Evolutionary conservation across 2,888 invertebrate species (phyloP), one percentile per base, ranked within the genome.

Genomic region (Antheraea assamensis): DNA sequence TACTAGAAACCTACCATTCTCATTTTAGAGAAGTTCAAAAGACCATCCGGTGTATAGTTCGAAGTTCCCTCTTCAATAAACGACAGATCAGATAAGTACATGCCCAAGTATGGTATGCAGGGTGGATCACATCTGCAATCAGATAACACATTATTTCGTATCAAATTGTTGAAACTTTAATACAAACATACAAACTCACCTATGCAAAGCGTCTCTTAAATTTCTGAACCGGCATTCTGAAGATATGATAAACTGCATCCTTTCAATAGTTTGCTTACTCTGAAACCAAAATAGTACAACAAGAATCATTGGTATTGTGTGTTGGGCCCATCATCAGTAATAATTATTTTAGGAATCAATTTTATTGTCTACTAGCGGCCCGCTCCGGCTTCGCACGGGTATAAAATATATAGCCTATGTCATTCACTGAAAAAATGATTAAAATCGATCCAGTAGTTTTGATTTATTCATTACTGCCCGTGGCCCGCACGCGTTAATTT

Each of bases 31-130:
- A 98, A 98, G 87, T 98, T 98, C 70, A 98, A 95, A 24, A 98
- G 95, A 73, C 97, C 97, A 78, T 98, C 98, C 3, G 98, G 97
- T 0, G 98, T 98, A 87, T 97, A 97, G 88, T 98, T 98, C 0
- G 98, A 97, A 4, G 98, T 98, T 49, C 98, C 98, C 92, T 98
- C 98, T 89, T 98, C 98, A 74, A 98, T 98, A 89, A 98, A 98
- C 5, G 98, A 98, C 71, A 98, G 93, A 89, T 98, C 98, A 13
- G 98, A 98, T 42, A 98, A 92, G 87, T 98, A 98, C 95, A 98
- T 96, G 68, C 98, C 98, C 78, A 98, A 91, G 86, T 98, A 98
- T 0, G 98, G 98, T 77, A 98, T 98, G 83, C 98, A 97, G 0
- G 98, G 98, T 27, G 98, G 98, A 88, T 98, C 98, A 87, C 98